Percentiles rank a stretch among this genome's conserved stretches.
These are phyloP conservation scores for Pogonognathellus flavescens DNA, from an alignment of 1,140 invertebrate genomes.

Conservation along the genomic window DNA sequence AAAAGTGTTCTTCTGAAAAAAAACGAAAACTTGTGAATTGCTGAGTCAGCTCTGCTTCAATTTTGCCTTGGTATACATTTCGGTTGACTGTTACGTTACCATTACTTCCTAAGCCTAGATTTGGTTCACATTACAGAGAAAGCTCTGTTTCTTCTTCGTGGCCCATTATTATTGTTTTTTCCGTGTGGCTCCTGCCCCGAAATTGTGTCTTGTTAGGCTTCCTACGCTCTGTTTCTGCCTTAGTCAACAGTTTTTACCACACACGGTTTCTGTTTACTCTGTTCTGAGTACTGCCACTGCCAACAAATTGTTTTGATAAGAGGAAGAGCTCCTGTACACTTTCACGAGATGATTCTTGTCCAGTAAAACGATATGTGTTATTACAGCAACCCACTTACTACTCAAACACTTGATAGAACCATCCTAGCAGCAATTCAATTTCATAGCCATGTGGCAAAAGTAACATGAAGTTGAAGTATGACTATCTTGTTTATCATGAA, in stretches of 20 bases:
- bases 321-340: neutral
- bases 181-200: slow-evolving; percentile 28
- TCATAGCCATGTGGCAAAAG: neutral
- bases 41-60: slow-evolving; percentile 7
- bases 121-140: slow-evolving; percentile 21
- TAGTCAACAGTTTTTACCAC: slow-evolving; percentile 24
- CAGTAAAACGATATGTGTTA: too few relatives aligned
- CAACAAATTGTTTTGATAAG: neutral
- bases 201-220: neutral
- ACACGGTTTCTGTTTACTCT: slow-evolving; percentile 27
- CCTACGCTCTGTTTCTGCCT: neutral
- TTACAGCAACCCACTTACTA: too few relatives aligned
- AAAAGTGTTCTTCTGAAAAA: slow-evolving; percentile 5
- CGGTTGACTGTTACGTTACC: too few relatives aligned
- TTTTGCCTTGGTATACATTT: neutral
- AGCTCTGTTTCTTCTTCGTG: slow-evolving; percentile 26
- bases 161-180: slow-evolving; percentile 48
- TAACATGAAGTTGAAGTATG: too few relatives aligned
- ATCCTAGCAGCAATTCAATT: neutral
- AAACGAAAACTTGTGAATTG: slow-evolving; percentile 21
- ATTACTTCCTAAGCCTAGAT: neutral
- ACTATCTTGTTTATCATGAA: too few relatives aligned
- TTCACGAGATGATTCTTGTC: too few relatives aligned
- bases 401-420: too few relatives aligned
- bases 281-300: slow-evolving; percentile 1